Evolutionary conservation across 2,888 invertebrate genomes (phyloP).

Genomic region (Drosophila niveifrons): DNA sequence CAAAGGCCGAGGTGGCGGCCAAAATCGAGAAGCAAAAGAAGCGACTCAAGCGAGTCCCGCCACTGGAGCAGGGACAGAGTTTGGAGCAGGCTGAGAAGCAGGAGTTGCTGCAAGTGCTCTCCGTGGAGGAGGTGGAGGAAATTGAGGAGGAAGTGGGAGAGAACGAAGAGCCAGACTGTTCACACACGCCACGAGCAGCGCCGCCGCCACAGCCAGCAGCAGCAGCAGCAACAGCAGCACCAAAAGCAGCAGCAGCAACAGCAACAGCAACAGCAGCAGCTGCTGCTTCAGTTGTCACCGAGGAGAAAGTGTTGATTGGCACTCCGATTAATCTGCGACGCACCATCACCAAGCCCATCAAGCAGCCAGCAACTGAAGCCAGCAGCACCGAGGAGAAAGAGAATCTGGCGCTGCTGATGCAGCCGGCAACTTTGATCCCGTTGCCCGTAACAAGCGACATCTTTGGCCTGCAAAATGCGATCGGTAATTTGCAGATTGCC

Average conservation of each 20-base stretch:
- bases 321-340: slow-evolving; percentile 84
- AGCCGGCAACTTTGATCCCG: slow-evolving; percentile 85
- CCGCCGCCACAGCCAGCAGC: background rate
- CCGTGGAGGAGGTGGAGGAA: slow-evolving; percentile 69
- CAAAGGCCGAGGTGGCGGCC: slow-evolving; percentile 91
- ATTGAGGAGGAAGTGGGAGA: slow-evolving; percentile 59
- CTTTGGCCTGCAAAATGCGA: slow-evolving; percentile 83
- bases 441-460: slow-evolving; percentile 84
- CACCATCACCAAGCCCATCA: slow-evolving; percentile 80
- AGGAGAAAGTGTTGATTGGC: slow-evolving; percentile 84
- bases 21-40: slow-evolving; percentile 88
- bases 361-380: slow-evolving; percentile 39
- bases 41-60: slow-evolving; percentile 74
- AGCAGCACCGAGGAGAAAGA: slow-evolving; percentile 60
- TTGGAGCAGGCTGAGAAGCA: slow-evolving; percentile 21
- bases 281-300: slow-evolving; percentile 42
- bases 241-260: background rate
- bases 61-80: slow-evolving; percentile 43
- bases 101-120: slow-evolving; percentile 64
- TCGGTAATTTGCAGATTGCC: slow-evolving; percentile 85
- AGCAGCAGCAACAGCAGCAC: background rate
- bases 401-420: slow-evolving; percentile 81
- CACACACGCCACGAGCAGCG: slow-evolving; percentile 61
- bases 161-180: slow-evolving; percentile 42
- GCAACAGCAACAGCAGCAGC: background rate